Evolutionary conservation across 92 coral and sea anemone genomes (phyloP).

Genomic region (Epizoanthus ramosus): DNA sequence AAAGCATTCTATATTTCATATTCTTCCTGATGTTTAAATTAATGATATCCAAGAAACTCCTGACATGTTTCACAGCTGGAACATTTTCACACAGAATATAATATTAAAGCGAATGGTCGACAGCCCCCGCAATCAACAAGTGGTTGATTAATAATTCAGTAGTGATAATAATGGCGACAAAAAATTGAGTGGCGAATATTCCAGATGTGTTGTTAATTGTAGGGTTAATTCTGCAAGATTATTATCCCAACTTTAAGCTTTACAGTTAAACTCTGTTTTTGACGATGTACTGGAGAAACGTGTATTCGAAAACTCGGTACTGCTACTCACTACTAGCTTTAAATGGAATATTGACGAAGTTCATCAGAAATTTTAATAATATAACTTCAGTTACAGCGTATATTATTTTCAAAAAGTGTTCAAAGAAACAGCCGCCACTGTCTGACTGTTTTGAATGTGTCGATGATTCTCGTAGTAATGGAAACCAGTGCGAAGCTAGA

Average conservation of each 20-base stretch:
- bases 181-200: not conserved
- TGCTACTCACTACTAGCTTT: too few species aligned
- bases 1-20: constrained; percentile 21
- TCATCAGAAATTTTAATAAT: too few species aligned
- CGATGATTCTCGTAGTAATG: constrained; percentile 12
- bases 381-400: too few species aligned
- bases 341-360: too few species aligned
- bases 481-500: constrained; percentile 9
- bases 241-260: not conserved
- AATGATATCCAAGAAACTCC: constrained; percentile 25
- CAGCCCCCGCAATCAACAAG: constrained; percentile 31
- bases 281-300: too few species aligned
- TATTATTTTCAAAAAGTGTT: too few species aligned
- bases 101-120: not conserved
- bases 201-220: not conserved
- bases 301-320: too few species aligned
- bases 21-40: constrained; percentile 36
- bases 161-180: constrained; percentile 14
- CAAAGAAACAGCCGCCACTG: not conserved
- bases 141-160: constrained; percentile 22
- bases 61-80: constrained; percentile 29
- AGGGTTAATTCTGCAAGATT: not conserved
- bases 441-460: not conserved
- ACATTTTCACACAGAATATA: not conserved
- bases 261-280: too few species aligned